Base-by-base conservation (phyloP, 2,888 invertebrate genomes). In the Chymomyza fuscimana region DNA sequence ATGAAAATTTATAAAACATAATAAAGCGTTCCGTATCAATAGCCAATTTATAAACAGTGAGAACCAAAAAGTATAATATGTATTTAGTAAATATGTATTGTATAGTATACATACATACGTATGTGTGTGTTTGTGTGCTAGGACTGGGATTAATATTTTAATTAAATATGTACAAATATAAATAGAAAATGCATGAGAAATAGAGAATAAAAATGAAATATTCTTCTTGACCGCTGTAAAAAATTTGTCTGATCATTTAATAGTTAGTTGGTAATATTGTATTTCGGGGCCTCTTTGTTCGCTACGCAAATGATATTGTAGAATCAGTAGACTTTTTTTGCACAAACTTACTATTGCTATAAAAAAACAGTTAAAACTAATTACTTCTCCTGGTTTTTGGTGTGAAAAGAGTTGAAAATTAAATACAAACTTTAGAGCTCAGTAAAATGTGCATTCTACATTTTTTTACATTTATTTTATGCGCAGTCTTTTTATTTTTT, bases 401-500 rank as follows among this genome's bases (percentile, higher is more conserved):
- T 46, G 12, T 12, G 10, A 6, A 40, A 40, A 12, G 12, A 12
- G 1, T 40, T 40, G 2, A 10, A 40, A 46, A 46, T 46, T 46
- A 46, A 46, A 46, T 46, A 40, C 60, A n/a, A 60, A 60, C 6
- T 60, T 60, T 60, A 36, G 15, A 69, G 78, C 86, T 78, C 62
- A 56, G 82, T 88, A 85, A 83, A 83, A 87, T 79, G 78, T 87
- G 86, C 87, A 65, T 58, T 54, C 22, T 22, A 54, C 10, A 61
- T 12, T 25, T 25, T 59, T 32, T 36, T 16, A 32, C 9, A 60
- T 32, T 22, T 10, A 54, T 54, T 54, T 46, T 46, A 12, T 12
- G 19, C 10, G 54, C 9, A 19, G 54, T 54, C 9, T 2, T 51
- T 51, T 54, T 59, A 25, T 6, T 59, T 59, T 56, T 0, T 7